phyloP scores from a whole-genome alignment of 2,888 invertebrate genomes.

The Pycnomerus fuliginosus region DNA sequence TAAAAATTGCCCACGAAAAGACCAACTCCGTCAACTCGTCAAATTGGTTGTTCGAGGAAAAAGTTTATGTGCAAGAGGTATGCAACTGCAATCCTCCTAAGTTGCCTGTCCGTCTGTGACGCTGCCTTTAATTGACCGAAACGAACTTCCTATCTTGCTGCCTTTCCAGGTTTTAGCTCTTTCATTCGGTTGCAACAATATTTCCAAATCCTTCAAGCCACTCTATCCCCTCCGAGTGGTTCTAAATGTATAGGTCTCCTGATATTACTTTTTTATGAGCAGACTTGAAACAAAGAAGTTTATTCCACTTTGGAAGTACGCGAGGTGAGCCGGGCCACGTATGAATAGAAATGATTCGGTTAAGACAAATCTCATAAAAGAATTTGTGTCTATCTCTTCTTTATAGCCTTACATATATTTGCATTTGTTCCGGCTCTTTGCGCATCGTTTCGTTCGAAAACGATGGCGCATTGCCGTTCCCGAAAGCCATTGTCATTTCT shows the following conservation, averaged over 20 bases:
- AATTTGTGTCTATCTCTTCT: constrained; percentile 9
- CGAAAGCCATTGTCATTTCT: too few species aligned
- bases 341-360: constrained; percentile 18
- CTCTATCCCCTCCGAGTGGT: constrained; percentile 29
- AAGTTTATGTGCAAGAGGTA: too few species aligned
- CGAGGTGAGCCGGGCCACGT: constrained; percentile 17
- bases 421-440: background rate
- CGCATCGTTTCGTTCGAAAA: too few species aligned
- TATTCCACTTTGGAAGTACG: constrained; percentile 24
- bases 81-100: too few species aligned
- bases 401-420: constrained; percentile 2
- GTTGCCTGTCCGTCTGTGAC: too few species aligned
- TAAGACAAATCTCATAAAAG: constrained; percentile 12
- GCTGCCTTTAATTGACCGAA: too few species aligned
- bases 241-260: constrained; percentile 32
- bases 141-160: constrained; percentile 12
- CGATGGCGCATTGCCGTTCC: too few species aligned
- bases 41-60: too few species aligned
- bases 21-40: too few species aligned
- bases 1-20: too few species aligned
- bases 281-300: constrained; percentile 30
- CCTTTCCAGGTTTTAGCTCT: constrained; percentile 17
- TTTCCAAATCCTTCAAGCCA: constrained; percentile 33
- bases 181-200: constrained; percentile 27
- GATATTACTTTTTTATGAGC: constrained; percentile 35